phyloP scores from a whole-genome alignment of 2,888 invertebrate genomes.

The Nasonia oneida region DNA sequence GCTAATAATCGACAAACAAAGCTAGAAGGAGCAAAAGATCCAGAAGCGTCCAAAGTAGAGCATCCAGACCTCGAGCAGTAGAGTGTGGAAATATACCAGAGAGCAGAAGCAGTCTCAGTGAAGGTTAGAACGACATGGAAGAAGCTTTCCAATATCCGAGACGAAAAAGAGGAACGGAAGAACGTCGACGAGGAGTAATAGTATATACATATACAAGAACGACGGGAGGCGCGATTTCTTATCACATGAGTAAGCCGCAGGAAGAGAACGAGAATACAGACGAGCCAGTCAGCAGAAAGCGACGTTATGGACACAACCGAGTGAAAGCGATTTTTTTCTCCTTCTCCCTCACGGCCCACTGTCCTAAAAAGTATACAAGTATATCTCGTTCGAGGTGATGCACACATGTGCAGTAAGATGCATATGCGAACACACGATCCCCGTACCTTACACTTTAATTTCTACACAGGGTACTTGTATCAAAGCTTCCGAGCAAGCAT shows the following conservation, averaged over 20 bases:
- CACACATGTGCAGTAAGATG: not conserved
- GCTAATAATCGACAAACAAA: not conserved
- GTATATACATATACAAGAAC: not conserved
- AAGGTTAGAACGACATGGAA: constrained; percentile 29
- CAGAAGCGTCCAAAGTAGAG: not conserved
- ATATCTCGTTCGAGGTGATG: not conserved
- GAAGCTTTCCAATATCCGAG: constrained; percentile 11
- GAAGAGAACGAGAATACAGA: not conserved
- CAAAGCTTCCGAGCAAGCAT: not conserved
- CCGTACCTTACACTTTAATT: not conserved
- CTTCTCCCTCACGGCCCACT: constrained; percentile 37
- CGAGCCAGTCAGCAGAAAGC: not conserved
- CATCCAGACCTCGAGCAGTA: not conserved
- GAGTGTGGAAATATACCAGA: not conserved
- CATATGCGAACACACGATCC: not conserved
- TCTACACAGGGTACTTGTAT: not conserved
- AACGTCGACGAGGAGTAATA: not conserved
- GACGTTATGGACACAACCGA: constrained; percentile 3
- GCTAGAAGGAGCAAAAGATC: not conserved
- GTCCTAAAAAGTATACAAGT: constrained; percentile 46
- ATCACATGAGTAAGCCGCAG: not conserved
- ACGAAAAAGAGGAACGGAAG: not conserved
- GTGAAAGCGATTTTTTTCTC: constrained; percentile 38
- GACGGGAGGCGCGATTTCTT: not conserved
- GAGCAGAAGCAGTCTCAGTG: constrained; percentile 15